phyloP scores from a whole-genome alignment of 2,113 vertebrate genomes.

The Glaucomys volans region DNA sequence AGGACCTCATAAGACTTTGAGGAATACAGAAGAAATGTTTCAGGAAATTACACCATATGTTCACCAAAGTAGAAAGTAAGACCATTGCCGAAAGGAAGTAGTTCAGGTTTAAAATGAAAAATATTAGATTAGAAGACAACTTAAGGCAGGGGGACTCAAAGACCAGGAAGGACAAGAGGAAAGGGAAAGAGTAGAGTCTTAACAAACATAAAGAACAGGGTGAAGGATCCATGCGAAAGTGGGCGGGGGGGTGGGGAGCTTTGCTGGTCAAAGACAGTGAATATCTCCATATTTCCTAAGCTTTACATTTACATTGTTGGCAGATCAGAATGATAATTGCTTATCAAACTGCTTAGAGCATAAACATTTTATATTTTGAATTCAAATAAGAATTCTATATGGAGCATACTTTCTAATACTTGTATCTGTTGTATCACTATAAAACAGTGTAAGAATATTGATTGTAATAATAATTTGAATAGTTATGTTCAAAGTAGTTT shows the following conservation, averaged over 20 bases:
- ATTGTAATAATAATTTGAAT: not conserved
- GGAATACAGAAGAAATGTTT: not conserved
- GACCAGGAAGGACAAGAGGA: not conserved
- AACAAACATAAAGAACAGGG: accelerated
- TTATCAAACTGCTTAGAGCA: not conserved
- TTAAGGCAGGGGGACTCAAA: too few species aligned
- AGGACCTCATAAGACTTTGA: not conserved
- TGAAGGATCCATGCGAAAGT: accelerated
- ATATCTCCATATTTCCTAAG: not conserved
- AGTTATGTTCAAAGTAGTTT: not conserved
- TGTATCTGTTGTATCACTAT: not conserved
- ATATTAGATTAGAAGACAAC: not conserved
- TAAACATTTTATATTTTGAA: not conserved
- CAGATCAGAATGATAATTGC: not conserved
- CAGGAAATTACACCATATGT: not conserved
- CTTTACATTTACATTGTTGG: not conserved
- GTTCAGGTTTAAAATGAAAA: not conserved
- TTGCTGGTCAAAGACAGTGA: accelerated
- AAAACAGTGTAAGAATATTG: not conserved
- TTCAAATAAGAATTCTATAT: not conserved
- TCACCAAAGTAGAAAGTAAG: not conserved
- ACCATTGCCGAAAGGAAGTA: not conserved
- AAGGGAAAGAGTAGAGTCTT: too few species aligned
- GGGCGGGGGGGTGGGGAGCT: too few species aligned
- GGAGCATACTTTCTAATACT: not conserved